Conservation (phyloP, 2,113 vertebrate species). For the Psilopogon haemacephalus region DNA sequence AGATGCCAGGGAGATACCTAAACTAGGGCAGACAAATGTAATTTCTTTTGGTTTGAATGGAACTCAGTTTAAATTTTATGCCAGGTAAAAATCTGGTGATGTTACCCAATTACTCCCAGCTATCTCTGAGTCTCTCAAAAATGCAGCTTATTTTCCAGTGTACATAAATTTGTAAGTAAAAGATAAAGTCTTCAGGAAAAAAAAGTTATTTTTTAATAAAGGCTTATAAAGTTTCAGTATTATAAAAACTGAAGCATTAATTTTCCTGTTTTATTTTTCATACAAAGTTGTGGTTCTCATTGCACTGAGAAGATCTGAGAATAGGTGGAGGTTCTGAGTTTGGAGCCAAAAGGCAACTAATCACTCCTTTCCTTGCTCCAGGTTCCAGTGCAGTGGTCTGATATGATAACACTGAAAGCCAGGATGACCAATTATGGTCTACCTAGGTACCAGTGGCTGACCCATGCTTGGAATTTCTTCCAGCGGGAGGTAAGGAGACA, state of each 20-base stretch:
- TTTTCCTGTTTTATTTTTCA: not conserved
- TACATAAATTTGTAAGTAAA: not conserved
- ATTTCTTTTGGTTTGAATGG: not conserved
- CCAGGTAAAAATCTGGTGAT: not conserved
- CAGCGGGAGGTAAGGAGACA: constrained; percentile 88
- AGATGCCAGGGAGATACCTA: not conserved
- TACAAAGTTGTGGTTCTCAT: not conserved
- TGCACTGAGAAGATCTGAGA: not conserved
- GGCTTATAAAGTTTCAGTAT: not conserved
- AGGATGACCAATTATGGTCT: constrained; percentile 93
- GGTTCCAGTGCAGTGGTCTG: constrained; percentile 91
- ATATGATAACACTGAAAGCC: constrained; percentile 95
- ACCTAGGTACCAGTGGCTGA: constrained; percentile 93
- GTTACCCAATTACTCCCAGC: not conserved
- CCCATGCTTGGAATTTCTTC: constrained; percentile 97
- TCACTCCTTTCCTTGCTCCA: constrained; percentile 42
- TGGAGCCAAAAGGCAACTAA: not conserved
- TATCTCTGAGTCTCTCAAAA: not conserved
- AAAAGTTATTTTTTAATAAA: not conserved
- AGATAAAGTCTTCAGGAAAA: too few relatives aligned
- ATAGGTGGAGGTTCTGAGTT: not conserved
- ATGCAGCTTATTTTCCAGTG: not conserved
- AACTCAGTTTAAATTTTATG: not conserved
- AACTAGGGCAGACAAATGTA: not conserved
- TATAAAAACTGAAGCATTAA: not conserved